Base-by-base conservation (phyloP, 2,888 invertebrate species). In the Drosophila anomalata region DNA sequence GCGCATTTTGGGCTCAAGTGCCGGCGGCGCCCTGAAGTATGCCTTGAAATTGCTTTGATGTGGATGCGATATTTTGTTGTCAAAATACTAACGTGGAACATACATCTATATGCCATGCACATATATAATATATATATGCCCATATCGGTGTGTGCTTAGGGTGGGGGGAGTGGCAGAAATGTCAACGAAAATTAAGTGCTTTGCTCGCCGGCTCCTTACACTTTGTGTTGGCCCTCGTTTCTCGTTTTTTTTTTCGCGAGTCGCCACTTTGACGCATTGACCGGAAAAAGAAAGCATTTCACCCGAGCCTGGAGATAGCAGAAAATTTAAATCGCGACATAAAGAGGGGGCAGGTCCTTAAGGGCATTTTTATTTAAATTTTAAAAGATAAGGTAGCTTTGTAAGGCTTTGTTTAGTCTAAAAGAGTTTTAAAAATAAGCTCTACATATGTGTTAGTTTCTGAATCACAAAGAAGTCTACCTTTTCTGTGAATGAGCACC, bases 261-360 rank as follows among this genome's bases (percentile, higher is more conserved):
- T 57, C 76, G 78, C 53, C 70, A 77, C 73, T 75, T 78, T 80
- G 76, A 87, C 79, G 79, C 79, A 79, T 76, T 84, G 85, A 84
- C 83, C 82, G 87, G 81, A 84, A 62, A 62, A 67, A 33, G 62
- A 56, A 66, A 57, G 54, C 56, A 54, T 62, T 63, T 56, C 42
- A 24, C 48, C 29, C 6, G 22, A 42, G 14, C 41, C 33, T 20
- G 8, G 31, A 62, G 60, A 50, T 60, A 54, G 57, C 55, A 41
- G 48, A 48, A 60, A 61, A 58, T 67, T 48, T 53, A 51, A 55
- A 36, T 50, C 41, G 61, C 11, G 39, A n/a, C 5, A 31, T 17
- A 41, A 6, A 26, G 48, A 60, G 41, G 46, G 36, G 39, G 51
- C 2, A 29, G 22, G 20, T 1, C n/a, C 7, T 33, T 24, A n/a